phyloP scores from a whole-genome alignment of 2,797 vertebrate species.

The Sphaeramia orbicularis region DNA sequence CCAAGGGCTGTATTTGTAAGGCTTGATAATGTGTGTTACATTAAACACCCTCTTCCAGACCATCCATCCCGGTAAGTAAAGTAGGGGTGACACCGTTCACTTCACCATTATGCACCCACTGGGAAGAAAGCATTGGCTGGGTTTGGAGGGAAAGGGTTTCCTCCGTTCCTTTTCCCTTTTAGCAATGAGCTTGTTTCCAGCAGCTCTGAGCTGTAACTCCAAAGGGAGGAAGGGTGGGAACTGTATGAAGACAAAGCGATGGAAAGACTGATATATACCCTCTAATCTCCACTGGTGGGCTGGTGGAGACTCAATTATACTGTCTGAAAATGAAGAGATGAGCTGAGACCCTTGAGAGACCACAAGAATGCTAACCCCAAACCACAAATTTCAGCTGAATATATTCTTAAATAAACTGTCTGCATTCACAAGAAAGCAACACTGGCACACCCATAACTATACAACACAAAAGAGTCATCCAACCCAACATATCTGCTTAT shows the following conservation, averaged over 20 bases:
- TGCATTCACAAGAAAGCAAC: slow-evolving; percentile 13
- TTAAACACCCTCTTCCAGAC: slow-evolving; percentile 53
- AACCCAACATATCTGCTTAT: neutral
- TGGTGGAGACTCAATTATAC: slow-evolving; percentile 67
- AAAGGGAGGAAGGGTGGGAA: slow-evolving; percentile 78
- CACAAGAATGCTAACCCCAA: slow-evolving; percentile 50
- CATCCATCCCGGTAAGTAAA: slow-evolving; percentile 33
- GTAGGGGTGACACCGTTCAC: slow-evolving; percentile 38
- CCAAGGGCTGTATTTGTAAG: slow-evolving; percentile 36
- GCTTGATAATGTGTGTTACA: slow-evolving; percentile 69
- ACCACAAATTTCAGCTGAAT: slow-evolving; percentile 39
- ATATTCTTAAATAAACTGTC: slow-evolving; percentile 40
- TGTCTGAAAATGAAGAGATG: slow-evolving; percentile 68
- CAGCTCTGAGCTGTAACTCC: slow-evolving; percentile 63
- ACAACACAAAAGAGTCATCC: neutral
- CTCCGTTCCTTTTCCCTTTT: slow-evolving; percentile 53
- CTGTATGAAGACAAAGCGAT: slow-evolving; percentile 71
- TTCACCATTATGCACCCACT: slow-evolving; percentile 42
- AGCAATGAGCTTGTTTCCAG: slow-evolving; percentile 61
- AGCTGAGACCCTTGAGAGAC: slow-evolving; percentile 56
- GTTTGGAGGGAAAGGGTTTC: slow-evolving; percentile 54
- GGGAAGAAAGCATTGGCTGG: slow-evolving; percentile 50
- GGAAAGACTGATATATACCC: slow-evolving; percentile 71
- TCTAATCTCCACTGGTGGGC: slow-evolving; percentile 77
- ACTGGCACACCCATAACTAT: neutral